Conservation (phyloP, 2,113 vertebrate genomes). For the Puntigrus tetrazona region DNA sequence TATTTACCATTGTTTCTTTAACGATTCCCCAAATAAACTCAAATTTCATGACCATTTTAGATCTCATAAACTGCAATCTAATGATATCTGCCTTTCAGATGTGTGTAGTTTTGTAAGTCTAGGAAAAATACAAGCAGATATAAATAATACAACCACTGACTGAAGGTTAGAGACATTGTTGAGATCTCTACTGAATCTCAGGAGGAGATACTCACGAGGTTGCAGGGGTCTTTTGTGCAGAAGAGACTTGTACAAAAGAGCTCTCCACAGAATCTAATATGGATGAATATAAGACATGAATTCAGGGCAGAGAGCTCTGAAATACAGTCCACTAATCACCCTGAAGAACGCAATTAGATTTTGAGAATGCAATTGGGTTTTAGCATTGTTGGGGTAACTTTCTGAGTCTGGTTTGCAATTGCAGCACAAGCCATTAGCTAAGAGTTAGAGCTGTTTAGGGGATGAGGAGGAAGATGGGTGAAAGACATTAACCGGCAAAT, state of each 20-base stretch:
- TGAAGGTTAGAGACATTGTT: background rate
- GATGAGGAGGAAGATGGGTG: constrained; percentile 5
- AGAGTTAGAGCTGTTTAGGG: background rate
- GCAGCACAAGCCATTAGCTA: background rate
- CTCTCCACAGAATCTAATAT: background rate
- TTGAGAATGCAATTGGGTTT: constrained; percentile 2
- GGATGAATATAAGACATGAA: constrained; percentile 2
- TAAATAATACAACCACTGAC: background rate
- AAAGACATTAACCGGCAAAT: constrained; percentile 1
- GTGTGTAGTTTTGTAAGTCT: background rate
- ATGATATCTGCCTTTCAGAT: background rate
- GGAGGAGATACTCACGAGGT: background rate
- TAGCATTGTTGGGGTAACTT: background rate
- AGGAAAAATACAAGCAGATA: background rate
- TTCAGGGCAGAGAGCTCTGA: background rate
- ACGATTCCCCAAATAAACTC: background rate
- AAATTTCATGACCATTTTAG: background rate
- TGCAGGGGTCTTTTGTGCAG: background rate
- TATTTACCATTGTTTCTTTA: background rate
- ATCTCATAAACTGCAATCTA: background rate
- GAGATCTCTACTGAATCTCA: background rate
- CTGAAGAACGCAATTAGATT: background rate
- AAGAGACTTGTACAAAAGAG: background rate
- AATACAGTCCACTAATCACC: background rate
- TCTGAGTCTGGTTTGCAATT: background rate